Conservation (phyloP, 2,797 vertebrate species). For the Lycodopsis pacificus region DNA sequence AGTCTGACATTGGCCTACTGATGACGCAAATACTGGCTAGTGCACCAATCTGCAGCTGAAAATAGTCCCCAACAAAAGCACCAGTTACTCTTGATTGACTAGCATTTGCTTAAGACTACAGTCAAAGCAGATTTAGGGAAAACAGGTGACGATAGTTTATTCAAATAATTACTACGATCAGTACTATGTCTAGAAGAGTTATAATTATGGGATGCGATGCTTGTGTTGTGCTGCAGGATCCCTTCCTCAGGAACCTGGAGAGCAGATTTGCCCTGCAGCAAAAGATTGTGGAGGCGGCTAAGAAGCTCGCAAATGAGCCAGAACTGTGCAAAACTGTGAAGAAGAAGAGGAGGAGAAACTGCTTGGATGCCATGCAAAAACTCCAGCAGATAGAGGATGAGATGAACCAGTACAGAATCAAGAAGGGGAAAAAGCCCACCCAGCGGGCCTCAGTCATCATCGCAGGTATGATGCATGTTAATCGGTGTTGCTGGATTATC, state of each 20-base stretch:
- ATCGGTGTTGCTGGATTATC: not conserved
- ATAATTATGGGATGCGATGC: not conserved
- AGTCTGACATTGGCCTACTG: not conserved
- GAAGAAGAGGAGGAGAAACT: constrained; percentile 95
- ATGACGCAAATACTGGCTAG: not conserved
- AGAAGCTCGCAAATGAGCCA: constrained; percentile 92
- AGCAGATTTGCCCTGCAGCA: constrained; percentile 96
- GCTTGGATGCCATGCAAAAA: constrained; percentile 91
- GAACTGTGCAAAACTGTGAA: constrained; percentile 95
- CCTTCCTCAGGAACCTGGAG: constrained; percentile 93
- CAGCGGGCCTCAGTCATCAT: constrained; percentile 89
- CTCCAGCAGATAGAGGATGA: constrained; percentile 96
- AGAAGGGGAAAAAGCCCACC: constrained; percentile 92
- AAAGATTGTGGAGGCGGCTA: constrained; percentile 96
- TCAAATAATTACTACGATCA: not conserved
- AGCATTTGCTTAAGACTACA: not conserved
- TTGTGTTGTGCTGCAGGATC: constrained; percentile 84
- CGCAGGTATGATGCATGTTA: constrained; percentile 82
- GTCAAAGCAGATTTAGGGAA: not conserved
- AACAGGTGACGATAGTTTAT: not conserved
- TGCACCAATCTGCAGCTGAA: not conserved
- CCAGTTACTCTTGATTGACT: not conserved
- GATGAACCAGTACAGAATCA: constrained; percentile 95
- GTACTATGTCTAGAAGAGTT: not conserved
- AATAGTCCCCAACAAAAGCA: not conserved